Evolutionary conservation across 2,888 invertebrate species (phyloP).

Genomic region (Congeria kusceri): DNA sequence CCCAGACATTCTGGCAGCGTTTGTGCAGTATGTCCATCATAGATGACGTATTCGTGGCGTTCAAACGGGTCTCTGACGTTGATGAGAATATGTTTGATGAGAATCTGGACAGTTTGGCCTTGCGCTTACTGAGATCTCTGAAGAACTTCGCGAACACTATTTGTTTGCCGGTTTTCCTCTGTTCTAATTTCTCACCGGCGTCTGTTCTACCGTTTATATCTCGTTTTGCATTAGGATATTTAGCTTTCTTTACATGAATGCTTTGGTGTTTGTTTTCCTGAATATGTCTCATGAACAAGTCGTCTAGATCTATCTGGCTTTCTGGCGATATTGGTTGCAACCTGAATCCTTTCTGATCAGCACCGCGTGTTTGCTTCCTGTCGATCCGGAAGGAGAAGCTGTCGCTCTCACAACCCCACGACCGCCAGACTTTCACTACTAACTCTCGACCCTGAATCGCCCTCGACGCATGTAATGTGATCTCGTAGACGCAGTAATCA

Average conservation of each 20-base stretch:
- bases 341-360: background rate
- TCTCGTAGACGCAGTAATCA: constrained; percentile 33
- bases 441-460: constrained; percentile 25
- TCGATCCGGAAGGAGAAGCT: constrained; percentile 27
- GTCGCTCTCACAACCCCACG: constrained; percentile 45
- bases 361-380: constrained; percentile 2
- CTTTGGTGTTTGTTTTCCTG: background rate
- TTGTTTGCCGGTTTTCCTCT: background rate
- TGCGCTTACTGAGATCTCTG: constrained; percentile 13
- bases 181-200: background rate
- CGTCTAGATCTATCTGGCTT: constrained; percentile 15
- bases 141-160: constrained; percentile 3
- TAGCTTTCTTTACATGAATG: background rate
- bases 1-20: constrained; percentile 32
- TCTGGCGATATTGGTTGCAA: background rate
- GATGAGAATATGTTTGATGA: no score
- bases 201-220: background rate
- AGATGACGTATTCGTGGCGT: no score
- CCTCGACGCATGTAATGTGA: constrained; percentile 19
- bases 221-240: background rate
- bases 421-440: constrained; percentile 36
- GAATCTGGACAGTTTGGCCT: no score
- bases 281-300: background rate
- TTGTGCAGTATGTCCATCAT: background rate
- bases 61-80: no score